phyloP scores from a whole-genome alignment of 2,797 vertebrate genomes.

The Chelonia mydas region DNA sequence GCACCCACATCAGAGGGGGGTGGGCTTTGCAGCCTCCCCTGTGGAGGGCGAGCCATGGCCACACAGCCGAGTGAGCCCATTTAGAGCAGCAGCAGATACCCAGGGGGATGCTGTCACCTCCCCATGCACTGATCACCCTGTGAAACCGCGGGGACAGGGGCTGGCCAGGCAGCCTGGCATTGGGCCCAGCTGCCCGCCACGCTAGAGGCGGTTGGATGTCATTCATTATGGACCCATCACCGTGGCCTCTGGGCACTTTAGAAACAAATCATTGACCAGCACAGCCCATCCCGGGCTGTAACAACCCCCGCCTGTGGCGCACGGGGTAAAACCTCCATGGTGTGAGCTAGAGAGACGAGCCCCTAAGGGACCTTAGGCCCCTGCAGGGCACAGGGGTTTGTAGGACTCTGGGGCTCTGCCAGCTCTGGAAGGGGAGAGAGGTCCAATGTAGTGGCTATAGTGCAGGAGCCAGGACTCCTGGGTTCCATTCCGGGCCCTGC shows the following conservation, averaged over 20 bases:
- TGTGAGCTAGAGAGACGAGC: not conserved
- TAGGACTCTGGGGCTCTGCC: not conserved
- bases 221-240: not conserved
- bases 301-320: not conserved
- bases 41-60: not conserved
- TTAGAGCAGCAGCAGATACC: not conserved
- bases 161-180: not conserved
- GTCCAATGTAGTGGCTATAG: not conserved
- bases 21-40: fast-evolving
- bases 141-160: not conserved
- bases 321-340: not conserved
- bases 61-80: not conserved
- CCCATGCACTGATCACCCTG: not conserved
- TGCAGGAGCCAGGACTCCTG: not conserved
- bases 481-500: not conserved
- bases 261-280: not conserved
- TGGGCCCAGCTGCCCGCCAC: not conserved
- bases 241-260: not conserved
- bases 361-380: not conserved
- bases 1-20: not conserved
- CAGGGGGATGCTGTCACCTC: not conserved
- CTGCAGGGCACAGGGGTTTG: not conserved
- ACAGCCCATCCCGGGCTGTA: not conserved
- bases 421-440: not conserved
- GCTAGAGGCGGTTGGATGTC: not conserved